These are phyloP conservation scores for Pitta sordida DNA, from an alignment of 2,113 vertebrate genomes.

Conservation along the genomic window DNA sequence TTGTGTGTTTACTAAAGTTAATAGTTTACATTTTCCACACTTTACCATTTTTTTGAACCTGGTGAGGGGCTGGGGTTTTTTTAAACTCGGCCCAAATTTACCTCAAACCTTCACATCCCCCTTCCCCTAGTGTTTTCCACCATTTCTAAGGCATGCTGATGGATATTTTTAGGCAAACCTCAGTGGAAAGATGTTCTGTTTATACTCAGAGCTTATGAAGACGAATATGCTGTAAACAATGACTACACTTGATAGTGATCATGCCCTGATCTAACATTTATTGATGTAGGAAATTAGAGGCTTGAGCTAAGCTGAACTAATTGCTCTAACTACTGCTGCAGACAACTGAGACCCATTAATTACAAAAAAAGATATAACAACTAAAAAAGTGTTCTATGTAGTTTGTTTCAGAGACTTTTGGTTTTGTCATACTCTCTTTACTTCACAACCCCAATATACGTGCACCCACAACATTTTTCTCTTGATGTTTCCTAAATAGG, in stretches of 20 bases:
- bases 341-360: slow-evolving; percentile 4
- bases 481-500: not conserved
- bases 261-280: not conserved
- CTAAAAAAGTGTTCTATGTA: not conserved
- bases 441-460: not conserved
- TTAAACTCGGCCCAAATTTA: too few relatives aligned
- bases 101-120: too few relatives aligned
- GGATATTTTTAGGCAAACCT: slow-evolving; percentile 21
- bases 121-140: not conserved
- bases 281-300: slow-evolving; percentile 55
- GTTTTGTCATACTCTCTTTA: not conserved
- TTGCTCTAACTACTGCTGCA: not conserved
- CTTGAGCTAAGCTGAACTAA: slow-evolving; percentile 35
- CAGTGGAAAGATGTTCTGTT: slow-evolving; percentile 16
- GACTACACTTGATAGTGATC: not conserved
- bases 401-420: not conserved
- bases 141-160: not conserved
- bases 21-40: too few relatives aligned
- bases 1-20: too few relatives aligned
- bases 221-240: slow-evolving; percentile 56
- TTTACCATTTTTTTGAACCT: too few relatives aligned
- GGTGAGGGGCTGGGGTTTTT: too few relatives aligned
- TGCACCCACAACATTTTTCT: not conserved
- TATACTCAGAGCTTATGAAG: slow-evolving; percentile 44
- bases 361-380: not conserved